A percentile compares a stretch with the other conserved stretches of the same genome.
Conservation (phyloP, 64 coral and sea anemone genomes). For the Astreopora myriophthalma region DNA sequence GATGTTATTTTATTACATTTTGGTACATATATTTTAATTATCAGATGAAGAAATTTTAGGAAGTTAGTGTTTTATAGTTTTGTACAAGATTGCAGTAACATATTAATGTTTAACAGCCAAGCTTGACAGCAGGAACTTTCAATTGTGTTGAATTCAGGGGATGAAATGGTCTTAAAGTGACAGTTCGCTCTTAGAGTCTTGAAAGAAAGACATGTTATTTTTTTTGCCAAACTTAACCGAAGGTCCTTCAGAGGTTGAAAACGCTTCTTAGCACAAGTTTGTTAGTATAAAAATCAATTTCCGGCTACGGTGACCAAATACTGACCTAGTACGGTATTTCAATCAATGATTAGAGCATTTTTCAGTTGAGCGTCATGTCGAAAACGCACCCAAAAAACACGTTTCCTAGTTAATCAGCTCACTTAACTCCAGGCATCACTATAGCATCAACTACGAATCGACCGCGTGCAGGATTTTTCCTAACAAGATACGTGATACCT, state of each 20-base stretch:
- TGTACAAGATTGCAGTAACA: conserved; percentile 27
- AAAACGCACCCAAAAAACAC: not conserved
- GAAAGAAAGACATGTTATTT: not conserved
- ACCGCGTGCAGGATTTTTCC: not conserved
- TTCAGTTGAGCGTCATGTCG: too few species aligned
- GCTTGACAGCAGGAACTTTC: not conserved
- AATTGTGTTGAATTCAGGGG: not conserved
- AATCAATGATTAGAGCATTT: too few species aligned
- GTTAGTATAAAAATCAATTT: too few species aligned
- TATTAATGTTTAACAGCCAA: conserved; percentile 15
- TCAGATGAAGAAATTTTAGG: conserved; percentile 52
- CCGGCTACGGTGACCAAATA: too few species aligned
- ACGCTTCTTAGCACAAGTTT: too few species aligned
- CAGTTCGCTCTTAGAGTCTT: not conserved
- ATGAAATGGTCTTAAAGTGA: not conserved
- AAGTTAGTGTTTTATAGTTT: conserved; percentile 56
- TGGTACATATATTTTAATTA: conserved; percentile 50
- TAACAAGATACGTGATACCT: not conserved
- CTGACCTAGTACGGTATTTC: too few species aligned
- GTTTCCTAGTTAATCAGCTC: not conserved
- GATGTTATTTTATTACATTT: conserved; percentile 52
- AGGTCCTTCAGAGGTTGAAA: too few species aligned
- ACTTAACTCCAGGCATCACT: not conserved
- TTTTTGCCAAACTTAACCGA: too few species aligned
- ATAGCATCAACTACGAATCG: too few species aligned